Percentiles rank a stretch among this genome's conserved stretches.
Conservation (phyloP, 2,888 invertebrate genomes). For the Drosophila leonis region DNA sequence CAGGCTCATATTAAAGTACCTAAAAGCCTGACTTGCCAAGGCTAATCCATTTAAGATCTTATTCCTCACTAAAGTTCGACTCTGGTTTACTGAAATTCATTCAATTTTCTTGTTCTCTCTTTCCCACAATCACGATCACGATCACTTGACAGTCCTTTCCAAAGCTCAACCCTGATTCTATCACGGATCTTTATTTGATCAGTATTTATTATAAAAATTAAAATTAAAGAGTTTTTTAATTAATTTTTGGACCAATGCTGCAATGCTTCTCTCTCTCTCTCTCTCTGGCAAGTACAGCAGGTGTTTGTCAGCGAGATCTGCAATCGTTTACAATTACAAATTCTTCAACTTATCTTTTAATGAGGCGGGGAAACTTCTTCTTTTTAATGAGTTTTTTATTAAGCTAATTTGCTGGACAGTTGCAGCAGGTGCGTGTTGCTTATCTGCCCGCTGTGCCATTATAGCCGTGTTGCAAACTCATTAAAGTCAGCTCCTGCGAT, state of each 20-base stretch:
- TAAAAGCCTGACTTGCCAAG: too few relatives aligned
- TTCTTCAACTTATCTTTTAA: slow-evolving; percentile 40
- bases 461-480: slow-evolving; percentile 61
- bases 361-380: slow-evolving; percentile 18
- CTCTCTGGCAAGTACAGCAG: slow-evolving; percentile 7
- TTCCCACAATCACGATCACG: background rate
- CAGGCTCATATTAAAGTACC: too few relatives aligned
- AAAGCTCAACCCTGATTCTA: too few relatives aligned
- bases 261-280: background rate
- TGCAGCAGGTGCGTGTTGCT: slow-evolving; percentile 46
- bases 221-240: slow-evolving; percentile 10
- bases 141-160: background rate
- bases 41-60: too few relatives aligned
- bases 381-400: slow-evolving; percentile 60
- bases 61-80: too few relatives aligned
- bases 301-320: slow-evolving; percentile 22
- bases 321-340: slow-evolving; percentile 46
- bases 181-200: background rate
- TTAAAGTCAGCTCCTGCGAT: slow-evolving; percentile 61
- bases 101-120: background rate
- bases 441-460: slow-evolving; percentile 37
- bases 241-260: slow-evolving; percentile 1
- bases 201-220: background rate
- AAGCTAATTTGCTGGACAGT: slow-evolving; percentile 50
- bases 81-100: background rate